Evolutionary conservation across 2,888 invertebrate genomes (phyloP).

Genomic region (Oligia latruncula): DNA sequence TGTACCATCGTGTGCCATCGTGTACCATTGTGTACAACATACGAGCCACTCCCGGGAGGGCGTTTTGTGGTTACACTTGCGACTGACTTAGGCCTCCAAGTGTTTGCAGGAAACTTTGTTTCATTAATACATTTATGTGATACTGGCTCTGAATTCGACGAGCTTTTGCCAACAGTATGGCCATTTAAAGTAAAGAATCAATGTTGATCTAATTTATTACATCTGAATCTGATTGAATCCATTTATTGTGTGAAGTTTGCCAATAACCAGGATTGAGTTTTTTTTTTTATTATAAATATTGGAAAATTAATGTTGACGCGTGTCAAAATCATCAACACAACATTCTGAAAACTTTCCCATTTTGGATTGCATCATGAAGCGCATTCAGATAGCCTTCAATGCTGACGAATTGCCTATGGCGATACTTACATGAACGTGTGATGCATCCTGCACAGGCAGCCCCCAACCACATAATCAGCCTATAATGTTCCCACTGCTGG

Average conservation of each 20-base stretch:
- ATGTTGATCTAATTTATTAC: neutral
- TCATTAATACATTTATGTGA: conserved; percentile 73
- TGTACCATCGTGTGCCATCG: conserved; percentile 45
- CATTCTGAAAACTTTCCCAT: neutral
- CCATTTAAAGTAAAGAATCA: neutral
- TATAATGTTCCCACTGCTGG: no score
- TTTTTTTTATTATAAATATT: neutral
- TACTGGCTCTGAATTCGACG: conserved; percentile 56
- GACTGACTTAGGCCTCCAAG: conserved; percentile 80
- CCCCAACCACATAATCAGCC: no score
- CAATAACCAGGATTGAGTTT: neutral
- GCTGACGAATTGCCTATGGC: no score
- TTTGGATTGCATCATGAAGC: neutral
- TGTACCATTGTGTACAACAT: conserved; percentile 46
- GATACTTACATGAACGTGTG: neutral
- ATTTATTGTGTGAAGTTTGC: neutral
- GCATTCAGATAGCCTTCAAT: neutral
- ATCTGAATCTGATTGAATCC: neutral
- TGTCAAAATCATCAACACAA: neutral
- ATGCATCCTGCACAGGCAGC: neutral
- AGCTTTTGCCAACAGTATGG: conserved; percentile 20
- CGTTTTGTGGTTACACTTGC: conserved; percentile 83
- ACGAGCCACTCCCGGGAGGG: conserved; percentile 74
- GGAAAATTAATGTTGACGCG: neutral
- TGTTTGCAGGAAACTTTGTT: conserved; percentile 80